phyloP scores from a whole-genome alignment of 2,113 vertebrate genomes.

The Menura novaehollandiae region DNA sequence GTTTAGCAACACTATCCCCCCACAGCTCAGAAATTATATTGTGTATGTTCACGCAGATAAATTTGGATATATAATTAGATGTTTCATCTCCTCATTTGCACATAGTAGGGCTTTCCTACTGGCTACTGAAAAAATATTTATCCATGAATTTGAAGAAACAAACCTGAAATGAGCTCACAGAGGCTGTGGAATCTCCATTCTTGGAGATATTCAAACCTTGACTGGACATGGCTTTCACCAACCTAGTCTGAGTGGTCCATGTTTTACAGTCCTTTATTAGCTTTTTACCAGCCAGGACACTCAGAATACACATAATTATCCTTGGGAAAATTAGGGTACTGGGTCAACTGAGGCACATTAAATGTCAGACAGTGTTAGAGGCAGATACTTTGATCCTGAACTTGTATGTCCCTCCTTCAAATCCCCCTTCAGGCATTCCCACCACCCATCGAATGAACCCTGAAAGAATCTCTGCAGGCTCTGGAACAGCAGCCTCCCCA shows the following conservation, averaged over 20 bases:
- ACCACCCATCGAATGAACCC: background rate
- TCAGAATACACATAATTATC: background rate
- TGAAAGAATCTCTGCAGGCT: background rate
- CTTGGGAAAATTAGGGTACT: background rate
- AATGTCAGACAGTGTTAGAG: background rate
- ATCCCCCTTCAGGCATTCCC: background rate
- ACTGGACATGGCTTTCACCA: background rate
- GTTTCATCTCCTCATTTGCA: background rate
- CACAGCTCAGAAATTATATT: background rate
- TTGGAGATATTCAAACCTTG: background rate
- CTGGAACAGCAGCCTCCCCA: background rate
- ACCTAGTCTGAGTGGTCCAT: background rate
- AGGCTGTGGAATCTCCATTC: background rate
- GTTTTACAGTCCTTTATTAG: background rate
- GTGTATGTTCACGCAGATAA: slow-evolving; percentile 27
- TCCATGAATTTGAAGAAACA: background rate
- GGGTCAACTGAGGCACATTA: background rate
- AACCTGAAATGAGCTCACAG: background rate
- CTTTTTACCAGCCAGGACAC: background rate
- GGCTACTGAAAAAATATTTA: background rate
- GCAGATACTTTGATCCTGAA: background rate
- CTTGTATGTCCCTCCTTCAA: background rate
- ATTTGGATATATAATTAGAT: slow-evolving; percentile 37
- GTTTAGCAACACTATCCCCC: background rate
- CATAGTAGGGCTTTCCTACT: slow-evolving; percentile 13